Evolutionary conservation across 1,140 invertebrate genomes (phyloP).

Genomic region (Drosophila lacertosa): DNA sequence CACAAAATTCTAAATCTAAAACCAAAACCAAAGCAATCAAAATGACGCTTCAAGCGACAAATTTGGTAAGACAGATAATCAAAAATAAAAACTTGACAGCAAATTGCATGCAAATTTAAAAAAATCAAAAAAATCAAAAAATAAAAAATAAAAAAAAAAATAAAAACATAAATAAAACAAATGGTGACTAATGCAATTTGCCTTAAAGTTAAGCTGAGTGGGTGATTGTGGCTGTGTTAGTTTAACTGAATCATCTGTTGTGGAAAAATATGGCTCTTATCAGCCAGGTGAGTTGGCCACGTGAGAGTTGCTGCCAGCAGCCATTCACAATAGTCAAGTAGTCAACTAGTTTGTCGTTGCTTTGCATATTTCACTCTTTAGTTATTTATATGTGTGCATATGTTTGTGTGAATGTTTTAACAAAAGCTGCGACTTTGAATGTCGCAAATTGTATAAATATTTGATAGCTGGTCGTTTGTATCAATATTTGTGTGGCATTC

Average conservation of each 20-base stretch:
- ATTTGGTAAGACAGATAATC: slow-evolving; percentile 51
- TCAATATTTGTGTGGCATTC: slow-evolving; percentile 64
- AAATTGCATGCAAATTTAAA: slow-evolving; percentile 62
- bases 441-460: slow-evolving; percentile 69
- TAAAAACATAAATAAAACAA: slow-evolving; percentile 10
- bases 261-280: no score
- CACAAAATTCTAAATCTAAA: slow-evolving; percentile 24
- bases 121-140: not conserved
- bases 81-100: slow-evolving; percentile 19
- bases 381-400: no score
- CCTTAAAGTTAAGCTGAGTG: not conserved
- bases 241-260: slow-evolving; percentile 6
- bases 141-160: not conserved
- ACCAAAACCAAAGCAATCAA: slow-evolving; percentile 40
- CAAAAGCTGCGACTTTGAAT: slow-evolving; percentile 36
- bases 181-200: slow-evolving; percentile 19
- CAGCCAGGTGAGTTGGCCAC: not conserved
- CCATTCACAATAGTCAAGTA: slow-evolving; percentile 6
- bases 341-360: no score
- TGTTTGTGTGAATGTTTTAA: not conserved
- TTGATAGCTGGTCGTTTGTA: slow-evolving; percentile 37
- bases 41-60: slow-evolving; percentile 38
- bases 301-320: not conserved
- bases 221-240: not conserved
- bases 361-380: slow-evolving; percentile 9